phyloP scores from a whole-genome alignment of 2,113 vertebrate genomes.

The Oryzias javanicus region DNA sequence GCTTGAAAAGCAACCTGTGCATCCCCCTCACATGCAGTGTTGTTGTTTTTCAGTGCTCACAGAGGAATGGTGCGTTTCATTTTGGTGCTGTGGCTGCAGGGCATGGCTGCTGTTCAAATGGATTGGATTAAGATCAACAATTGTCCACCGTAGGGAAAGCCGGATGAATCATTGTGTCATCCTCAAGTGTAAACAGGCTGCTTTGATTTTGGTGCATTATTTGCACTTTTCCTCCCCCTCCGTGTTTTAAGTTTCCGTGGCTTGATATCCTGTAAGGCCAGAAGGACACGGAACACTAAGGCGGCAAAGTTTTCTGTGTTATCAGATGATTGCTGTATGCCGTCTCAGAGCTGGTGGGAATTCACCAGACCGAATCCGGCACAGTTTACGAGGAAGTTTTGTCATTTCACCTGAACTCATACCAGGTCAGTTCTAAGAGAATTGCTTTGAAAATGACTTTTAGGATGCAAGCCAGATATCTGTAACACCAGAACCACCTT shows the following conservation, averaged over 20 bases:
- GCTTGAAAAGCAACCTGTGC: neutral
- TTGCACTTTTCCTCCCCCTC: constrained; percentile 1
- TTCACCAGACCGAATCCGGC: constrained; percentile 10
- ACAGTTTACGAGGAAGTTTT: constrained; percentile 16
- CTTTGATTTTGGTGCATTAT: constrained; percentile 9
- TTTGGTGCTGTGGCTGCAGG: constrained; percentile 35
- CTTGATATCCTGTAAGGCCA: neutral
- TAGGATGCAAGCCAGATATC: constrained; percentile 9
- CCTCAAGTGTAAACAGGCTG: constrained; percentile 9
- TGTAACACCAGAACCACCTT: neutral
- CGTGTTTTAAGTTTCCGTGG: neutral
- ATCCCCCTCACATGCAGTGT: constrained; percentile 14
- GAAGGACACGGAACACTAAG: neutral
- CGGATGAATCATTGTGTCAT: constrained; percentile 34
- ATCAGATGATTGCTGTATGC: constrained; percentile 14
- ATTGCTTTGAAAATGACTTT: constrained; percentile 3
- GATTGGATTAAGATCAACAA: constrained; percentile 49
- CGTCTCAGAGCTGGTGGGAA: constrained; percentile 6
- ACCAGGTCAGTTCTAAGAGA: constrained; percentile 25
- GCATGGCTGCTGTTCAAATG: constrained; percentile 43
- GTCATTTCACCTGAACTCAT: constrained; percentile 26
- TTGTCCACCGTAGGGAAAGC: constrained; percentile 31
- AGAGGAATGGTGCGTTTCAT: constrained; percentile 41
- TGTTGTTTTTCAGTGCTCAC: constrained; percentile 24
- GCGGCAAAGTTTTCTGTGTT: neutral